These are phyloP conservation scores for Polymixis flavicincta DNA, from an alignment of 2,888 invertebrate genomes.

Conservation along the genomic window DNA sequence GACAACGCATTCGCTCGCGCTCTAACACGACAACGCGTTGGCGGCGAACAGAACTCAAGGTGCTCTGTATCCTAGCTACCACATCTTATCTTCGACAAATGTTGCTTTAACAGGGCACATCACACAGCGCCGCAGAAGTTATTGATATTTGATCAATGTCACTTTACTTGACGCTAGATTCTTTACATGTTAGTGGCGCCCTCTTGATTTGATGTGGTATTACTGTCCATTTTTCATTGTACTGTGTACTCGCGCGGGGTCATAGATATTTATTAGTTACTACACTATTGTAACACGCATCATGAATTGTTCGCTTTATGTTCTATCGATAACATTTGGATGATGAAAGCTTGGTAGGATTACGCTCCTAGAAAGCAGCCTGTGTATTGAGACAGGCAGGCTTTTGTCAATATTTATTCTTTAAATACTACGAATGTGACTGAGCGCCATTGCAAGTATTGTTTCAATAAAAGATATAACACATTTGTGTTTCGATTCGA, in stretches of 20 bases:
- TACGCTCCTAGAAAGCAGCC: too few species aligned
- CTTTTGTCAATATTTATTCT: neutral
- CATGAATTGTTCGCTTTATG: conserved; percentile 13
- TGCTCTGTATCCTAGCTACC: conserved; percentile 81
- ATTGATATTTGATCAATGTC: neutral
- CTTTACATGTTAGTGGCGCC: conserved; percentile 12
- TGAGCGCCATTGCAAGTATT: neutral
- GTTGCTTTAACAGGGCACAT: neutral
- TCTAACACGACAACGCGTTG: conserved; percentile 82
- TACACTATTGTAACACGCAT: conserved; percentile 8
- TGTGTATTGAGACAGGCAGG: neutral
- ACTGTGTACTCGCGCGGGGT: neutral
- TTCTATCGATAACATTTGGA: neutral
- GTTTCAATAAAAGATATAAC: neutral
- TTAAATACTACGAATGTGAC: neutral
- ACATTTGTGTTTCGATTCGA: neutral
- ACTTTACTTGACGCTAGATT: neutral
- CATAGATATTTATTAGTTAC: neutral
- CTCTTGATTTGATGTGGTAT: neutral
- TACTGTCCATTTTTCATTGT: neutral
- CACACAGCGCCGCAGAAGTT: neutral
- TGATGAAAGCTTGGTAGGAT: neutral
- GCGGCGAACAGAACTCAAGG: conserved; percentile 83
- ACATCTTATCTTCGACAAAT: neutral
- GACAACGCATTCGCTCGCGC: conserved; percentile 89